Conservation (phyloP, 2,113 vertebrate genomes). For the Hystrix cristata region DNA sequence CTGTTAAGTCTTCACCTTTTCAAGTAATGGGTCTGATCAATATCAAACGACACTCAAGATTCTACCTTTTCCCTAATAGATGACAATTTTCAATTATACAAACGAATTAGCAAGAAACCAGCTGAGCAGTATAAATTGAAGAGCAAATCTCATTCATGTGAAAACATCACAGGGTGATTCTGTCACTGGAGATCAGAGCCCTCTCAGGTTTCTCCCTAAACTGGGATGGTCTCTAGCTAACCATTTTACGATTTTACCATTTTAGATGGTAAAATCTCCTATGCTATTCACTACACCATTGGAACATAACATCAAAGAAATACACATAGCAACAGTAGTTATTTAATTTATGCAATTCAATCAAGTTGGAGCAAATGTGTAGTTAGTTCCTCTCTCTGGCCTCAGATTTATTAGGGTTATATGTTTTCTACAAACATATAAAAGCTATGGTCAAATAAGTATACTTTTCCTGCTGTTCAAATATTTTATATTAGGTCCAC, state of each 20-base stretch:
- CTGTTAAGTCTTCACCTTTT: background rate
- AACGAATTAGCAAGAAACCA: conserved; percentile 22
- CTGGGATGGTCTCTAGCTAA: background rate
- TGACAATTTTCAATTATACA: background rate
- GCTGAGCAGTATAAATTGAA: background rate
- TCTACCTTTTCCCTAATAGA: background rate
- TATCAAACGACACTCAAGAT: background rate
- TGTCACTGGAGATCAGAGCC: background rate
- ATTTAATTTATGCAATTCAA: conserved; percentile 2
- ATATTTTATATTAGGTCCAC: background rate
- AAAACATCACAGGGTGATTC: background rate
- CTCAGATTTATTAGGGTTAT: conserved; percentile 21
- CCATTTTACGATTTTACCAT: too few species aligned
- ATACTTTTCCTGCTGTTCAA: background rate
- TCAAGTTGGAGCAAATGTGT: background rate
- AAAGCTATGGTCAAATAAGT: background rate
- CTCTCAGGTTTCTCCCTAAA: background rate
- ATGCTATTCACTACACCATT: background rate
- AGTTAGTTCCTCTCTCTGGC: background rate
- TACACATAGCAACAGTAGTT: background rate
- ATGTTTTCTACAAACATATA: conserved; percentile 1
- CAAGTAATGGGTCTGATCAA: background rate
- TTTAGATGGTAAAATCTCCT: background rate
- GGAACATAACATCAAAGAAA: background rate
- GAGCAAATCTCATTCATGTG: background rate